phyloP scores from a whole-genome alignment of 2,113 vertebrate genomes.

The Centrocercus urophasianus region DNA sequence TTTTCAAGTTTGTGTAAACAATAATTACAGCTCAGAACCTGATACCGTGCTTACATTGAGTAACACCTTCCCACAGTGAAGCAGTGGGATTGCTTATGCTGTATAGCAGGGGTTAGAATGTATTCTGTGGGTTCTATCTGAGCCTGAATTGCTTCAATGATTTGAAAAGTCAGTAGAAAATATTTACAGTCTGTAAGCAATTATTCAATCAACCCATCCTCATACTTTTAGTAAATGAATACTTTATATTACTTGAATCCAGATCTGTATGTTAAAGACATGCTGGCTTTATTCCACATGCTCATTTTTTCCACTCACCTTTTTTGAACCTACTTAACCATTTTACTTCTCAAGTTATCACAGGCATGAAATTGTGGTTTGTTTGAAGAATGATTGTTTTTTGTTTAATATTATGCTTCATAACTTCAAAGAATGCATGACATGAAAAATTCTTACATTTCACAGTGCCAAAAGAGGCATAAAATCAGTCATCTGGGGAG shows the following conservation, averaged over 20 bases:
- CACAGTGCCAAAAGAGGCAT: not conserved
- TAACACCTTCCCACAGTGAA: not conserved
- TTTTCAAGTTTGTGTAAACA: slow-evolving; percentile 35
- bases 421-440: not conserved
- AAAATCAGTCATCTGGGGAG: not conserved
- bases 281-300: not conserved
- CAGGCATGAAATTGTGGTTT: not conserved
- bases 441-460: not conserved
- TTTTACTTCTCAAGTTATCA: not conserved
- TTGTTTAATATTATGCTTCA: not conserved
- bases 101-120: not conserved
- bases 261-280: not conserved
- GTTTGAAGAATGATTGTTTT: not conserved
- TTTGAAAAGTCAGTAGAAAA: not conserved
- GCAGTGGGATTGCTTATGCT: not conserved
- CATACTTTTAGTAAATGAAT: not conserved
- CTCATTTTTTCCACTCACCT: not conserved
- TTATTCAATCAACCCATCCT: not conserved
- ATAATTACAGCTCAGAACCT: not conserved
- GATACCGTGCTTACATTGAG: not conserved
- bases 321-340: not conserved
- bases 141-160: not conserved
- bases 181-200: not conserved
- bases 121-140: not conserved
- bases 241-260: not conserved